phyloP scores from a whole-genome alignment of 2,113 vertebrate species.

The Tretioscincus oriximinensis region DNA sequence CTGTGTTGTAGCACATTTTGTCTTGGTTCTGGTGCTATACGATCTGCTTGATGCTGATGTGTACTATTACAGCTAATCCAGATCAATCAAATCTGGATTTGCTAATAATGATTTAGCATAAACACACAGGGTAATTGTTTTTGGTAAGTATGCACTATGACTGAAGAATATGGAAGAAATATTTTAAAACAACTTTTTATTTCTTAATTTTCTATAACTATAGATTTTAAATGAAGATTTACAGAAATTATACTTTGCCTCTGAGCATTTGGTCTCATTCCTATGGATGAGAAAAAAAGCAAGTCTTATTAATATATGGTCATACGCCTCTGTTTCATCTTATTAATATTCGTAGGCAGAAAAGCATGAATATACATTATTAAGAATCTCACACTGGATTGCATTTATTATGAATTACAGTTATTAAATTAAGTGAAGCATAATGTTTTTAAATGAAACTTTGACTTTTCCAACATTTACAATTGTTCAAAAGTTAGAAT shows the following conservation, averaged over 20 bases:
- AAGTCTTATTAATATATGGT: constrained; percentile 24
- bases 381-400: constrained; percentile 45
- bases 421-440: constrained; percentile 67
- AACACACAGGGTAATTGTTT: no score
- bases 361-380: constrained; percentile 54
- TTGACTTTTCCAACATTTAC: constrained; percentile 36
- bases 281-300: constrained; percentile 23
- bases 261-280: neutral
- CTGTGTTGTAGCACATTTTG: no score
- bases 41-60: no score
- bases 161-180: no score
- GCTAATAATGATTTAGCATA: no score
- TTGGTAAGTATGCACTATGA: no score
- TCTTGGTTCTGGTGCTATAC: no score
- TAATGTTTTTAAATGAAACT: constrained; percentile 51
- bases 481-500: constrained; percentile 37
- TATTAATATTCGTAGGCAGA: constrained; percentile 50
- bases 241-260: fast-evolving
- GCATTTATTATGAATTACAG: constrained; percentile 53
- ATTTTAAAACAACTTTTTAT: neutral
- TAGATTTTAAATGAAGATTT: neutral
- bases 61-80: no score
- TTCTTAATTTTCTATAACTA: neutral
- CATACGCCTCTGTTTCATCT: neutral
- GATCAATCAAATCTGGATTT: no score